Conservation (phyloP, 2,797 vertebrate genomes). For the Psittacula derbiana region DNA sequence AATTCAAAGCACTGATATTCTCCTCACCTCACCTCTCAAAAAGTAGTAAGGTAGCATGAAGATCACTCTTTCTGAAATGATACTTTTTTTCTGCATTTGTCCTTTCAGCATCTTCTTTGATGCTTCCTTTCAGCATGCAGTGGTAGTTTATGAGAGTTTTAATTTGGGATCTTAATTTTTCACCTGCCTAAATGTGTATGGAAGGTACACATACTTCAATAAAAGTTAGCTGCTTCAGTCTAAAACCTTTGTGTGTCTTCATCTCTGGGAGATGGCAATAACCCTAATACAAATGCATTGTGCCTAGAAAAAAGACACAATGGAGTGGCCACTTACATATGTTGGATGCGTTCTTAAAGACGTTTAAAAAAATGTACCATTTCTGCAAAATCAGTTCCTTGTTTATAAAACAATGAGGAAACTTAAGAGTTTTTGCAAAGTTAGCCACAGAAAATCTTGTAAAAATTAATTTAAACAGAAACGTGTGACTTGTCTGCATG, state of each 20-base stretch:
- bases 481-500: neutral
- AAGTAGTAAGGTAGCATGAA: neutral
- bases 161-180: neutral
- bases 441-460: slow-evolving; percentile 50
- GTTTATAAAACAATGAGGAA: slow-evolving; percentile 45
- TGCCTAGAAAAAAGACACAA: neutral
- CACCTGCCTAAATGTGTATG: neutral
- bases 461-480: slow-evolving; percentile 1
- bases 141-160: neutral
- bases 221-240: neutral
- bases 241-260: neutral
- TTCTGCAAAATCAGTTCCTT: slow-evolving; percentile 31
- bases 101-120: neutral
- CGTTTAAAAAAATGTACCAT: neutral
- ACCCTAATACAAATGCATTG: neutral
- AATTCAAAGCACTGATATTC: neutral
- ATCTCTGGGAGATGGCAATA: neutral
- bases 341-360: neutral
- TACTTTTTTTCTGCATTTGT: neutral
- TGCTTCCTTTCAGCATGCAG: neutral
- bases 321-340: neutral
- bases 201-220: neutral
- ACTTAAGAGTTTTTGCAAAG: slow-evolving; percentile 30
- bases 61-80: neutral
- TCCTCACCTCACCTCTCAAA: neutral